A percentile compares a stretch with the other conserved stretches of the same genome.
These are phyloP conservation scores for Cryptus viduatorius DNA, from an alignment of 2,888 invertebrate genomes.

Conservation along the genomic window DNA sequence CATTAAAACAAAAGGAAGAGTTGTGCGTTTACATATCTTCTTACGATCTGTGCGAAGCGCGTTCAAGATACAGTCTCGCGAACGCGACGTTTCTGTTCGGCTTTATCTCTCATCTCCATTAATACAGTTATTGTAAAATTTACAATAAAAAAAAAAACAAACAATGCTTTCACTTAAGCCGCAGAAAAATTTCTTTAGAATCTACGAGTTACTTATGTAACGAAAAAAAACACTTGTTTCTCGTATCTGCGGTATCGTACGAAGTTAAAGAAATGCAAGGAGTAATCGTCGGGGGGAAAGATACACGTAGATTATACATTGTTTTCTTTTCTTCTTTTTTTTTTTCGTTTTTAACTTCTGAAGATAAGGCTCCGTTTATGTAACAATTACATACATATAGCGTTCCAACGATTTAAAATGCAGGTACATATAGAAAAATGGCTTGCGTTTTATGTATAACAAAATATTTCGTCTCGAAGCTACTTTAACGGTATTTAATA, in stretches of 20 bases:
- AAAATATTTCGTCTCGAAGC: constrained; percentile 70
- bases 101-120: constrained; percentile 36
- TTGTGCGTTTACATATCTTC: constrained; percentile 62
- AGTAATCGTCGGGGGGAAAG: constrained; percentile 60
- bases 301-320: constrained; percentile 62
- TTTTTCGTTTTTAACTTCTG: constrained; percentile 63
- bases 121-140: constrained; percentile 43
- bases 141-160: constrained; percentile 2
- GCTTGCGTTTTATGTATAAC: constrained; percentile 70
- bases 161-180: constrained; percentile 1
- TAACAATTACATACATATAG: constrained; percentile 70
- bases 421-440: constrained; percentile 75
- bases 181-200: constrained; percentile 40
- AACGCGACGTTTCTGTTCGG: neutral
- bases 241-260: constrained; percentile 22
- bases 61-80: constrained; percentile 20
- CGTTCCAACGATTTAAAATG: constrained; percentile 72
- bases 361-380: constrained; percentile 72
- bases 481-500: constrained; percentile 65
- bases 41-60: constrained; percentile 47
- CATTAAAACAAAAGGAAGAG: constrained; percentile 43
- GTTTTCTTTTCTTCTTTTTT: constrained; percentile 37
- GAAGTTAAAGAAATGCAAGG: constrained; percentile 58
- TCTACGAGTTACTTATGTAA: constrained; percentile 53
- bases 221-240: constrained; percentile 25